Percentiles rank a stretch among this genome's conserved stretches.
phyloP scores from a whole-genome alignment of 1,140 invertebrate species.

The Sweltsa coloradensis region DNA sequence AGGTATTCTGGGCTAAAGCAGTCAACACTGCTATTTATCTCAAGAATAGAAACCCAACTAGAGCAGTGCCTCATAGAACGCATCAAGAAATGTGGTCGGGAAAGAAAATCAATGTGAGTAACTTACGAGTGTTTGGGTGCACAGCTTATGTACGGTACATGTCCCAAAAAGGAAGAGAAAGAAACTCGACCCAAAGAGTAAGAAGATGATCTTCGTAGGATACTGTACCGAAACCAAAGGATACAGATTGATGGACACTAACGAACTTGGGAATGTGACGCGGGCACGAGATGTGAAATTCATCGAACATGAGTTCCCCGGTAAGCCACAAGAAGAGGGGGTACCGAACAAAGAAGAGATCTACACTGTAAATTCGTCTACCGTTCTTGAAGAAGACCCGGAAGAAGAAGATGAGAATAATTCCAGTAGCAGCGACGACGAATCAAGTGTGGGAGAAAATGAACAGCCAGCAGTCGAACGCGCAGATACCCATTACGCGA shows the following conservation, averaged over 20 bases:
- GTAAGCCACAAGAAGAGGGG: not conserved
- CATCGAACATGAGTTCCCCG: too few relatives aligned
- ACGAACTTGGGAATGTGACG: conserved; percentile 18
- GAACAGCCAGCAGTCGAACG: not conserved
- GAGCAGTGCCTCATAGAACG: conserved; percentile 2
- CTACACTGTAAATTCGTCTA: too few relatives aligned
- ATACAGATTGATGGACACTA: conserved; percentile 17
- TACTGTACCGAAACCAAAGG: conserved; percentile 20
- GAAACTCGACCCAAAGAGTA: conserved; percentile 13
- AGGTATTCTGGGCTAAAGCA: conserved; percentile 33
- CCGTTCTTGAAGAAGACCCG: not conserved
- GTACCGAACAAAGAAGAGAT: not conserved
- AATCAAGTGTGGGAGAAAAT: not conserved
- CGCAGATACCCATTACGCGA: not conserved
- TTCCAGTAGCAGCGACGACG: not conserved
- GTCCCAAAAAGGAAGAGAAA: conserved; percentile 4
- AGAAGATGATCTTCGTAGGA: conserved; percentile 11
- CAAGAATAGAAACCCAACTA: conserved; percentile 25
- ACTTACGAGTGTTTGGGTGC: conserved; percentile 16
- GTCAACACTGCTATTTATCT: conserved; percentile 29
- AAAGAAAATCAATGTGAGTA: conserved; percentile 11
- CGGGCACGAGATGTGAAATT: conserved; percentile 16
- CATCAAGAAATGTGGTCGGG: conserved; percentile 10
- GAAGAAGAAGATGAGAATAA: not conserved
- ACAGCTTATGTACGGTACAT: conserved; percentile 14